Evolutionary conservation across 2,113 vertebrate species (phyloP).

Genomic region (Actenoides lindsayi): DNA sequence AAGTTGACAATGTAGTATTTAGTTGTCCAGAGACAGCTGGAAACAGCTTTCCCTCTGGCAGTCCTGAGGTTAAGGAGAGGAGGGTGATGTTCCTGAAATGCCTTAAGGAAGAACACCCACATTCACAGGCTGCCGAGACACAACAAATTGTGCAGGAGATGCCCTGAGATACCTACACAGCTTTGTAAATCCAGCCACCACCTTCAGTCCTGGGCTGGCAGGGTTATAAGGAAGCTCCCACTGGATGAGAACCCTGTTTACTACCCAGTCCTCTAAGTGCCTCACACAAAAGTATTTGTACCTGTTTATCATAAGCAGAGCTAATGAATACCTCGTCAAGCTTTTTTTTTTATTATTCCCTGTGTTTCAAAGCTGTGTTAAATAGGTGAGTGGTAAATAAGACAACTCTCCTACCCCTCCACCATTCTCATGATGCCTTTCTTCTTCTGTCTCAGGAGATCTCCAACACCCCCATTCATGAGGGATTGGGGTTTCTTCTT

Average conservation of each 20-base stretch:
- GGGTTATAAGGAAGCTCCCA: neutral
- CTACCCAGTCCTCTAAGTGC: neutral
- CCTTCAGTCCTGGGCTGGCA: neutral
- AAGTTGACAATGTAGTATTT: neutral
- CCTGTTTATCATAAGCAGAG: neutral
- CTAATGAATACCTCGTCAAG: neutral
- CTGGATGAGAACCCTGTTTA: neutral
- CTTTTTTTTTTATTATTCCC: neutral
- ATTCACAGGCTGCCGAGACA: neutral
- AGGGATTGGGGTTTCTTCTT: neutral
- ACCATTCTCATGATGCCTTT: neutral
- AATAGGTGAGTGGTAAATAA: neutral
- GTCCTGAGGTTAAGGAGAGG: neutral
- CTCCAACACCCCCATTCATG: neutral
- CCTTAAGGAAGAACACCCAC: neutral
- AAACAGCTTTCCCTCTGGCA: neutral
- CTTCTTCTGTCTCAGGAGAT: neutral
- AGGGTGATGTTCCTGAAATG: neutral
- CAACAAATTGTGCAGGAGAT: neutral
- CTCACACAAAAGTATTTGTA: neutral
- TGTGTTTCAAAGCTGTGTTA: neutral
- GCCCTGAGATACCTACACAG: fast-evolving
- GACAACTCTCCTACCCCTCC: neutral
- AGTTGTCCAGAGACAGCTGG: neutral
- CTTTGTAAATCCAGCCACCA: neutral